A percentile compares a stretch with the other conserved stretches of the same genome.
Conservation (phyloP, 2,797 vertebrate species). For the Paedocypris micromegethes region DNA sequence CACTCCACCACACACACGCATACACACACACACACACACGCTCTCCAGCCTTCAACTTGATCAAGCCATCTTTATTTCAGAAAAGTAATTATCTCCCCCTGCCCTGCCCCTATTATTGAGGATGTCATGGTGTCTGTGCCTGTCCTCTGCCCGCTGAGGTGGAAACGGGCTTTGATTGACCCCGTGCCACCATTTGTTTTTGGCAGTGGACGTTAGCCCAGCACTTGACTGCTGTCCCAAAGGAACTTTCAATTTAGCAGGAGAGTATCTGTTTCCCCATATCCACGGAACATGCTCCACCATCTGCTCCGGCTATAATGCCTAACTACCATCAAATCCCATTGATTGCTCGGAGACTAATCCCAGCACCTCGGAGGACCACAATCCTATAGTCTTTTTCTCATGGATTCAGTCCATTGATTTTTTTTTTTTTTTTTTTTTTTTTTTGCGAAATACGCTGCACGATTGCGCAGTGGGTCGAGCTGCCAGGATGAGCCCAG, state of each 20-base stretch:
- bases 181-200: slow-evolving; percentile 36
- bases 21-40: slow-evolving; percentile 38
- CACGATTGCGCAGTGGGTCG: too few species aligned
- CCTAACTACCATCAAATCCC: slow-evolving; percentile 82
- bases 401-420: slow-evolving; percentile 57
- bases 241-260: slow-evolving; percentile 82
- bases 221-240: slow-evolving; percentile 70
- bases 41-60: slow-evolving; percentile 36
- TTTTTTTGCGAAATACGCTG: too few species aligned
- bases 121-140: slow-evolving; percentile 20
- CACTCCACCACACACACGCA: not conserved
- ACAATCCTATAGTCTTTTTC: slow-evolving; percentile 19
- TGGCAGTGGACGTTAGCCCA: slow-evolving; percentile 55
- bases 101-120: slow-evolving; percentile 44
- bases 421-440: slow-evolving; percentile 55
- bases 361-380: slow-evolving; percentile 51
- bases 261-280: slow-evolving; percentile 82
- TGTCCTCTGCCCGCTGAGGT: slow-evolving; percentile 4
- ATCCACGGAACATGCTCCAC: slow-evolving; percentile 94
- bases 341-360: slow-evolving; percentile 85
- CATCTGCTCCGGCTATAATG: slow-evolving; percentile 87
- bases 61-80: slow-evolving; percentile 28
- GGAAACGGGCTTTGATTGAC: slow-evolving; percentile 13
- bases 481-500: too few species aligned
- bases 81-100: slow-evolving; percentile 44